Evolutionary conservation across 2,797 vertebrate genomes (phyloP).

Genomic region (Agapornis canus): DNA sequence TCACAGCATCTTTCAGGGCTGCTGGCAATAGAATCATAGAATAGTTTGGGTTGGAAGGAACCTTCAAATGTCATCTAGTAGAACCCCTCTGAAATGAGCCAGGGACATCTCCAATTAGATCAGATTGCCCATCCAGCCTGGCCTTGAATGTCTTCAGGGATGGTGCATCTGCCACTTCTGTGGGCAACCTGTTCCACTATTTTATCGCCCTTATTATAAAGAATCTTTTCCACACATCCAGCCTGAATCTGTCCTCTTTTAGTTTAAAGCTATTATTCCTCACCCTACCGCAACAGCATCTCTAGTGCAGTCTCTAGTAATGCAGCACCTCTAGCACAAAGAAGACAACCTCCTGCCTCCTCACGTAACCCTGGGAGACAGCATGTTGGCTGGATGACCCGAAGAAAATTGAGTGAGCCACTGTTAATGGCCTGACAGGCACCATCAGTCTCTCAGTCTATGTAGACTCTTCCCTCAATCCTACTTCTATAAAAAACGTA

Average conservation of each 20-base stretch:
- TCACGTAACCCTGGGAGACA: background rate
- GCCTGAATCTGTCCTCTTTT: background rate
- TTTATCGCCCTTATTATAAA: background rate
- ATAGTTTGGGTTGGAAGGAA: background rate
- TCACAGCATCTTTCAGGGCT: background rate
- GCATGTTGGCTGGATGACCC: background rate
- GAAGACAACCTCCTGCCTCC: background rate
- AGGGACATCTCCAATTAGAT: background rate
- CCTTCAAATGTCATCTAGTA: background rate
- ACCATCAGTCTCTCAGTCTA: background rate
- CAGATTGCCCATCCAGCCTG: background rate
- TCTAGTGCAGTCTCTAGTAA: background rate
- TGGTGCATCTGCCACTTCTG: background rate
- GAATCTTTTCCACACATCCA: background rate
- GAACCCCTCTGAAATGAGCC: background rate
- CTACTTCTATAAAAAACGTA: background rate
- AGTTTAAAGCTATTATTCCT: background rate
- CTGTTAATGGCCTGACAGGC: background rate
- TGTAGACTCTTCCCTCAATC: background rate
- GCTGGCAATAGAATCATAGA: background rate
- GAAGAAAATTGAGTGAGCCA: background rate
- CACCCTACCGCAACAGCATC: background rate
- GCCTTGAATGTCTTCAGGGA: background rate
- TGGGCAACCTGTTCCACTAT: background rate
- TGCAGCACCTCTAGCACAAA: background rate